Evolutionary conservation across 2,888 invertebrate species (phyloP).

Genomic region (Oxycera nigricornis): DNA sequence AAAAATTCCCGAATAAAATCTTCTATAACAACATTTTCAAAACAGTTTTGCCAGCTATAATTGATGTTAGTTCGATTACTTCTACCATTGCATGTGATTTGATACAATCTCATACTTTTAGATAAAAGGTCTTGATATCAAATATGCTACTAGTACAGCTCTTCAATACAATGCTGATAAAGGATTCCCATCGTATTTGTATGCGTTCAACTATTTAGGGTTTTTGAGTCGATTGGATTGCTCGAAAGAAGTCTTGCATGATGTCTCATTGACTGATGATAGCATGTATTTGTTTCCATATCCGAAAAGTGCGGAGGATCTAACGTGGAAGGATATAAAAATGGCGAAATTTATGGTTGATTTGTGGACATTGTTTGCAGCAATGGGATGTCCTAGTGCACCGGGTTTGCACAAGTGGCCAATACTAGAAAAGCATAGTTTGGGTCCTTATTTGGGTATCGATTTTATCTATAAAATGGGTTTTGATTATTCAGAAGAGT

Average conservation of each 20-base stretch:
- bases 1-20: conserved; percentile 37
- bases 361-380: conserved; percentile 49
- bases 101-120: neutral
- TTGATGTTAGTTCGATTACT: conserved; percentile 33
- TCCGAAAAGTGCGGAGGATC: conserved; percentile 48
- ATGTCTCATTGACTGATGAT: conserved; percentile 64
- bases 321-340: conserved; percentile 48
- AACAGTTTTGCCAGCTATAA: conserved; percentile 30
- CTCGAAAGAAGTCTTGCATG: conserved; percentile 54
- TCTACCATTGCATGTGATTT: neutral
- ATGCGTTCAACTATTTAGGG: conserved; percentile 57
- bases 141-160: conserved; percentile 38
- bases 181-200: conserved; percentile 53
- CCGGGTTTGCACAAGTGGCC: conserved; percentile 38
- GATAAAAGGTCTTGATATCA: conserved; percentile 35
- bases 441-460: conserved; percentile 49
- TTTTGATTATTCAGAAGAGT: conserved; percentile 43
- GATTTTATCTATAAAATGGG: conserved; percentile 40
- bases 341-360: conserved; percentile 57
- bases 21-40: conserved; percentile 38
- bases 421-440: conserved; percentile 28
- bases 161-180: conserved; percentile 37
- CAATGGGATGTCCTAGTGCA: conserved; percentile 44
- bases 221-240: conserved; percentile 50
- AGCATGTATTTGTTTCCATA: conserved; percentile 62